These are phyloP conservation scores for Manis crassicaudata DNA, from an alignment of 2,797 vertebrate genomes.

Conservation along the genomic window DNA sequence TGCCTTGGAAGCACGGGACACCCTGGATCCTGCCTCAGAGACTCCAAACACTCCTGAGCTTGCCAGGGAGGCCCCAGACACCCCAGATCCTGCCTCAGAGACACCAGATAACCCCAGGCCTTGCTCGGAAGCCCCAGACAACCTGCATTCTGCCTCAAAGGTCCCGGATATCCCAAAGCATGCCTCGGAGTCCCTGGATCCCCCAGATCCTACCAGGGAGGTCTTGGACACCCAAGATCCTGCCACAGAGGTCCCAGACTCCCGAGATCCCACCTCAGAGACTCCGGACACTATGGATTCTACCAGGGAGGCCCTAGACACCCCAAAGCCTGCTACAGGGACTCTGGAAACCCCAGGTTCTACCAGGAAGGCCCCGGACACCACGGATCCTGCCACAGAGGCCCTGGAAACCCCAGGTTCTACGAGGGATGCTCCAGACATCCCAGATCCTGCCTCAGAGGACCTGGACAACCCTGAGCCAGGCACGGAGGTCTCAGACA, in stretches of 20 bases:
- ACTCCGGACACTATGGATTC: too few relatives aligned
- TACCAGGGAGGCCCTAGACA: too few relatives aligned
- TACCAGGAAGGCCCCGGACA: fast-evolving
- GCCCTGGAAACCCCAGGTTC: neutral
- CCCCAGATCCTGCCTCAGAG: neutral
- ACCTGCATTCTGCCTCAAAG: neutral
- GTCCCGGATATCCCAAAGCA: too few relatives aligned
- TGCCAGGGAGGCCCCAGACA: fast-evolving
- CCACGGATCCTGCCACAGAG: neutral
- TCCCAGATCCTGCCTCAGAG: fast-evolving
- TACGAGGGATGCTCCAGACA: neutral
- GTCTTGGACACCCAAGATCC: neutral
- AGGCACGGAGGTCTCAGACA: fast-evolving
- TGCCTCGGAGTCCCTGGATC: too few relatives aligned
- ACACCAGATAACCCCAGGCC: fast-evolving
- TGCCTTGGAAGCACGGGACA: neutral
- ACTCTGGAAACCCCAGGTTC: neutral
- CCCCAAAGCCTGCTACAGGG: neutral
- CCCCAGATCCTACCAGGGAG: too few relatives aligned
- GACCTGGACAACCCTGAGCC: fast-evolving
- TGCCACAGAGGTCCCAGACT: neutral
- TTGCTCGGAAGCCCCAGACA: fast-evolving
- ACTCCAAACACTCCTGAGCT: fast-evolving
- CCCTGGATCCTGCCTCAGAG: neutral
- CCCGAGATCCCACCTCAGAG: too few relatives aligned